phyloP scores from a whole-genome alignment of 2,113 vertebrate genomes.

The Loxodonta africana region DNA sequence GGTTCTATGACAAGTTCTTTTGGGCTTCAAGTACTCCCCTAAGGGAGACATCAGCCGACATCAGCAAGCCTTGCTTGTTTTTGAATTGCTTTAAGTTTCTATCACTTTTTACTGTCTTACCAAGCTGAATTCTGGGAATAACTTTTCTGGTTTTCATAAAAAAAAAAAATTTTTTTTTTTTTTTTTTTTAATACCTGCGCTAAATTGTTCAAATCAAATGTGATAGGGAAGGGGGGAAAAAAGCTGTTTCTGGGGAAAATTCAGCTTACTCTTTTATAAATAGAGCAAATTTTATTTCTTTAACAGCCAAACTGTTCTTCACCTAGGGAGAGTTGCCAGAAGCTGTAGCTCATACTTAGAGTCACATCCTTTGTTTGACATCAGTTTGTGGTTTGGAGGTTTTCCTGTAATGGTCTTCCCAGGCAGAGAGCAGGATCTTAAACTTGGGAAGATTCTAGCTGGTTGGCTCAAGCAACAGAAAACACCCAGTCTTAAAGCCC shows the following conservation, averaged over 20 bases:
- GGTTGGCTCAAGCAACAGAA: conserved; percentile 43
- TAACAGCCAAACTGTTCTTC: conserved; percentile 55
- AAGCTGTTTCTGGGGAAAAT: background rate
- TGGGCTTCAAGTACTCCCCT: background rate
- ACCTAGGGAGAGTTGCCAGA: conserved; percentile 36
- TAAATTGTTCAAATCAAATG: conserved; percentile 53
- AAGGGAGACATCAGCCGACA: background rate
- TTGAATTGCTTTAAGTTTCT: conserved; percentile 47
- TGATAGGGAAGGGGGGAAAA: background rate
- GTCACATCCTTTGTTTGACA: conserved; percentile 72
- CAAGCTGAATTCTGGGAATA: conserved; percentile 60
- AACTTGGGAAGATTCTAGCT: conserved; percentile 54
- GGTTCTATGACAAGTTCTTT: background rate
- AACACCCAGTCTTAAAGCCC: conserved; percentile 19
- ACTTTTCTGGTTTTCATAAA: conserved; percentile 55
- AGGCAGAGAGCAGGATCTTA: conserved; percentile 37
- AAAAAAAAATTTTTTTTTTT: too few relatives aligned
- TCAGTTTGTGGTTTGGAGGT: conserved; percentile 72
- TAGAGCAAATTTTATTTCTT: conserved; percentile 49
- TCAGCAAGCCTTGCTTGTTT: conserved; percentile 45
- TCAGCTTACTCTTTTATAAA: conserved; percentile 16
- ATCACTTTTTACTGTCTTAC: conserved; percentile 11
- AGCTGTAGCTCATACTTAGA: conserved; percentile 24
- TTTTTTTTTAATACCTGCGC: background rate
- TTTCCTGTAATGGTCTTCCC: conserved; percentile 71